These are phyloP conservation scores for Percopsis transmontana DNA, from an alignment of 2,113 vertebrate genomes.

Conservation along the genomic window DNA sequence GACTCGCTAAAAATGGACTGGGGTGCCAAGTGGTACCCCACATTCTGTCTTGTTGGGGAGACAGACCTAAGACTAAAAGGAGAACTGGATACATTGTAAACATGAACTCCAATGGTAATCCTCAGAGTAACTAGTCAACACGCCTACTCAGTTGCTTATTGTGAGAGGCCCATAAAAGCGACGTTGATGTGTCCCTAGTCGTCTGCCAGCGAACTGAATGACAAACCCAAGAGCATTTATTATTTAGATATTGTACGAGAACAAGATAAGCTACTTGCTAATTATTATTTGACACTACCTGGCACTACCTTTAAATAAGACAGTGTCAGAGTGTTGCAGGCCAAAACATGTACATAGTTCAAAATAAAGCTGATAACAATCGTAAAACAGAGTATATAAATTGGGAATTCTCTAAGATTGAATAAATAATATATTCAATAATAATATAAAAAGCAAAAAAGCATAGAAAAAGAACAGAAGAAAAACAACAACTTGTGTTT, in stretches of 20 bases:
- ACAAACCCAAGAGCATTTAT: not conserved
- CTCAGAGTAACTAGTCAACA: no score
- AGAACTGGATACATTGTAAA: not conserved
- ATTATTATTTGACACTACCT: not conserved
- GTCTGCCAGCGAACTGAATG: no score
- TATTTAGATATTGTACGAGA: not conserved
- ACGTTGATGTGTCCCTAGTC: not conserved
- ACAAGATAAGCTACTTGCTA: not conserved
- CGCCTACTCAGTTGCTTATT: no score
- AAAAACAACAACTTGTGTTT: not conserved
- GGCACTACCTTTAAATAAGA: not conserved
- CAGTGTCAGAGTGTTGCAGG: not conserved
- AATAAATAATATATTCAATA: no score
- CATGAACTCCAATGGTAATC: not conserved
- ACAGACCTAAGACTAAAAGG: not conserved
- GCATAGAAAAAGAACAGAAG: no score
- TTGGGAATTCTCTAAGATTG: not conserved
- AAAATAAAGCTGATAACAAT: no score
- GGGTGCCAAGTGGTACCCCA: not conserved
- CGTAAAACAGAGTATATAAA: no score
- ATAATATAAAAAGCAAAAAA: no score
- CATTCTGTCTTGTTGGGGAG: not conserved
- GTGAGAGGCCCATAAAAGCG: not conserved
- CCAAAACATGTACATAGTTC: constrained; percentile 5
- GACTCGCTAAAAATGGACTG: not conserved